phyloP scores from a whole-genome alignment of 2,888 invertebrate genomes.

The Neria commutata region DNA sequence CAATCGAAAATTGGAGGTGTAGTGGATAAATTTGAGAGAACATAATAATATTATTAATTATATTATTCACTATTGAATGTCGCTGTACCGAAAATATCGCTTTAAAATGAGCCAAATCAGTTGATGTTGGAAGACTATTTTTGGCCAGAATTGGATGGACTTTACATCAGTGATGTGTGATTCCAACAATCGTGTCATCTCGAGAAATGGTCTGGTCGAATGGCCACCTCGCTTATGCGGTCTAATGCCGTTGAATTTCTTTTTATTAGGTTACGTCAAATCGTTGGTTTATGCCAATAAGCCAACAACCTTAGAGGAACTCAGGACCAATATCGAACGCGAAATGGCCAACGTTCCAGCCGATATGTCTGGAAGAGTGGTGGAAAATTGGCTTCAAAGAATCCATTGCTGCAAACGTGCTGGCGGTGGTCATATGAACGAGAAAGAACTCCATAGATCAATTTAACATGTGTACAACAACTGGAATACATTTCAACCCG shows the following conservation, averaged over 20 bases:
- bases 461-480: no score
- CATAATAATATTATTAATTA: no score
- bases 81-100: no score
- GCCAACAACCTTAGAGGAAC: neutral
- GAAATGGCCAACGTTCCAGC: neutral
- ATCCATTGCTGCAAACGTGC: neutral
- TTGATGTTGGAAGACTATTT: slow-evolving; percentile 13
- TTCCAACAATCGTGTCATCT: neutral
- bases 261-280: no score
- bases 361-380: neutral
- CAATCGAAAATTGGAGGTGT: no score
- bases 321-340: neutral
- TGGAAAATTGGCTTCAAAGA: neutral
- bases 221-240: neutral
- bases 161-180: slow-evolving; percentile 7
- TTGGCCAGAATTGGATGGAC: slow-evolving; percentile 11
- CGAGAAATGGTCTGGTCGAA: slow-evolving; percentile 9
- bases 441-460: no score
- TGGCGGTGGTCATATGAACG: neutral
- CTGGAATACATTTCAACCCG: no score
- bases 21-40: no score
- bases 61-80: no score
- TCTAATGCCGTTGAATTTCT: no score
- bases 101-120: no score
- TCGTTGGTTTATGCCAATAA: neutral